Evolutionary conservation across 1,140 invertebrate genomes (phyloP).

Genomic region (Dendrolimus kikuchii): DNA sequence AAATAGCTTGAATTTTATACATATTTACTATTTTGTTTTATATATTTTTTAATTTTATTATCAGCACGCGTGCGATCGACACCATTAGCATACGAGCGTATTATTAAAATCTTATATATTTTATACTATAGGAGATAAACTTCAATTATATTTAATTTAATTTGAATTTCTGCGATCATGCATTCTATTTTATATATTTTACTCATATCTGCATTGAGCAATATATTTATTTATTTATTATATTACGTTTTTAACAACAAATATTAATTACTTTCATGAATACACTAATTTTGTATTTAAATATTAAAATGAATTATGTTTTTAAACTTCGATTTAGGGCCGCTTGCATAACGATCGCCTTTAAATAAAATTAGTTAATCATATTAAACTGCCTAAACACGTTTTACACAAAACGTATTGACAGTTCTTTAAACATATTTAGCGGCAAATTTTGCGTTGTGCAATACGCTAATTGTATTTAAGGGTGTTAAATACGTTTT

Average conservation of each 20-base stretch:
- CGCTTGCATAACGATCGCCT: no score
- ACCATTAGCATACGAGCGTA: slow-evolving; percentile 52
- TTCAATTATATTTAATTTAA: slow-evolving; percentile 38
- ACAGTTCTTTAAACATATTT: no score
- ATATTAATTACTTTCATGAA: background rate
- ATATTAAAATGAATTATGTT: background rate
- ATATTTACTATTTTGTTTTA: background rate
- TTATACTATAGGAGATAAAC: slow-evolving; percentile 49
- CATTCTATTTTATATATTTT: slow-evolving; percentile 23
- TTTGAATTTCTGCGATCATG: slow-evolving; percentile 39
- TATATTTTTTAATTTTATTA: slow-evolving; percentile 24
- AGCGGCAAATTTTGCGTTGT: no score
- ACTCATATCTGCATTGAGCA: slow-evolving; percentile 40
- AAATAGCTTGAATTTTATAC: background rate
- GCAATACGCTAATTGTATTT: no score
- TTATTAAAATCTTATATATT: slow-evolving; percentile 37
- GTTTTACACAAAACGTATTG: no score
- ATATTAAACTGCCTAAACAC: no score
- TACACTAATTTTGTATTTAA: background rate
- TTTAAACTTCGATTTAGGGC: background rate
- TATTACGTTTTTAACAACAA: slow-evolving; percentile 8
- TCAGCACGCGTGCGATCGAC: slow-evolving; percentile 58
- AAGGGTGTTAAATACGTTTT: no score
- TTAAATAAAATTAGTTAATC: no score
- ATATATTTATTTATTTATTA: slow-evolving; percentile 16